Evolutionary conservation across 2,888 invertebrate genomes (phyloP), one percentile per base, ranked within the genome.

Genomic region (Dryococelus australis): DNA sequence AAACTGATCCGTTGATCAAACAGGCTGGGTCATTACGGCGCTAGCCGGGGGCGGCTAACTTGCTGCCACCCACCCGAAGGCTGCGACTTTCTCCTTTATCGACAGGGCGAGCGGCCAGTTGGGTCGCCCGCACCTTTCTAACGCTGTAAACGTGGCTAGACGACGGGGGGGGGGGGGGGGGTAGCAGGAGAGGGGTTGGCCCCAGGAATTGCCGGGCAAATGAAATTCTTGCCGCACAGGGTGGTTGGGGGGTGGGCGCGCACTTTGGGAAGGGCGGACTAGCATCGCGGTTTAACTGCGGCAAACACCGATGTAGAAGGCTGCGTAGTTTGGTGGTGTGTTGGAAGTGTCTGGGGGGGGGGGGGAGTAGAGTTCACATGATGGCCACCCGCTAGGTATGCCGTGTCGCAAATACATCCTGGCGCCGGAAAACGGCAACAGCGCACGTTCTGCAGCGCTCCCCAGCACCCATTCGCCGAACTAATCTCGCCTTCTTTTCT

Each of bases 181-280:
- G n/a, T n/a, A n/a, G n/a, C n/a, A 10, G 47, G 47, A 16, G 47
- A 16, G 65, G 65, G 20, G 8, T n/a, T 8, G 8, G 10, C 8
- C 24, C 65, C 20, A 20, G 65, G 65, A 65, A n/a, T 24, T 65
- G 8, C 65, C 65, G 13, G n/a, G 65, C 24, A 65, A 65, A 65
- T 65, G 65, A 65, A 65, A 65, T 65, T 65, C 65, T 65, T 65
- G 65, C 65, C n/a, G 20, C 65, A 20, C 65, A 65, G 65, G 65
- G 65, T 47, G 8, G 47, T 47, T 47, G 16, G 8, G 47, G 47
- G 47, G 47, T 47, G 47, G 35, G 35, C 35, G 35, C 4, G 35
- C 35, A 35, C 35, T 1, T 35, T 35, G 35, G 35, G 16, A 65
- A 65, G 65, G 65, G 65, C 8, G 65, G n/a, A 24, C n/a, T 65